These are phyloP conservation scores for Potamarius usumacintae DNA, from an alignment of 2,113 vertebrate species.

Conservation along the genomic window DNA sequence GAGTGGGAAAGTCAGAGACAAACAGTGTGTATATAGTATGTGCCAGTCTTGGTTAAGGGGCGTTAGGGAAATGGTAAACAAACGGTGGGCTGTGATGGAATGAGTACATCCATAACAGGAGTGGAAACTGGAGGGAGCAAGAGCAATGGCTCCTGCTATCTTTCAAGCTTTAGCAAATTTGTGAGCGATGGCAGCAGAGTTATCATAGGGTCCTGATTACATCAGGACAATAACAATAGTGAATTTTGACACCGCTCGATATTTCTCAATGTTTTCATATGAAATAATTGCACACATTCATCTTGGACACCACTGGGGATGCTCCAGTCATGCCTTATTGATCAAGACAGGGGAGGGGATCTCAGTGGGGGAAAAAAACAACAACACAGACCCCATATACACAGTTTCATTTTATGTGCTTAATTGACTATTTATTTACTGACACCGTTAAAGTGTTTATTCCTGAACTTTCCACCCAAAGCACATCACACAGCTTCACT, in stretches of 20 bases:
- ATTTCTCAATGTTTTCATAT: background rate
- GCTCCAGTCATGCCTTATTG: background rate
- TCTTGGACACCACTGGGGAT: background rate
- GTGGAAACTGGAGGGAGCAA: conserved; percentile 35
- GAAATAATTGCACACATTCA: background rate
- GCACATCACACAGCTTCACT: background rate
- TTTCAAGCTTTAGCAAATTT: conserved; percentile 22
- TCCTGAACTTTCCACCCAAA: background rate
- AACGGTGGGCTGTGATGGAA: conserved; percentile 35
- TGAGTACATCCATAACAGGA: conserved; percentile 40
- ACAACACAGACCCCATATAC: background rate
- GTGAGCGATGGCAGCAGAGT: background rate
- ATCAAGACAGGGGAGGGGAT: background rate
- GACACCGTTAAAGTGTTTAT: background rate
- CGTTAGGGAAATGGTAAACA: conserved; percentile 40
- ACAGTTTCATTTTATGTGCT: background rate
- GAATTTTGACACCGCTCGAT: conserved; percentile 2
- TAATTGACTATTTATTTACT: background rate
- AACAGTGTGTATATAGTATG: conserved; percentile 19
- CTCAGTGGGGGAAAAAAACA: background rate
- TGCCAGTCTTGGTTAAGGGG: conserved; percentile 34
- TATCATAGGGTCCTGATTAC: conserved; percentile 1
- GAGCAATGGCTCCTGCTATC: conserved; percentile 30
- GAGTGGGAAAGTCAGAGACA: conserved; percentile 11
- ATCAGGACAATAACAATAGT: background rate